Evolutionary conservation across 2,113 vertebrate genomes (phyloP), one percentile per base, ranked within the genome.

Genomic region (Plecturocebus donacophilus): DNA sequence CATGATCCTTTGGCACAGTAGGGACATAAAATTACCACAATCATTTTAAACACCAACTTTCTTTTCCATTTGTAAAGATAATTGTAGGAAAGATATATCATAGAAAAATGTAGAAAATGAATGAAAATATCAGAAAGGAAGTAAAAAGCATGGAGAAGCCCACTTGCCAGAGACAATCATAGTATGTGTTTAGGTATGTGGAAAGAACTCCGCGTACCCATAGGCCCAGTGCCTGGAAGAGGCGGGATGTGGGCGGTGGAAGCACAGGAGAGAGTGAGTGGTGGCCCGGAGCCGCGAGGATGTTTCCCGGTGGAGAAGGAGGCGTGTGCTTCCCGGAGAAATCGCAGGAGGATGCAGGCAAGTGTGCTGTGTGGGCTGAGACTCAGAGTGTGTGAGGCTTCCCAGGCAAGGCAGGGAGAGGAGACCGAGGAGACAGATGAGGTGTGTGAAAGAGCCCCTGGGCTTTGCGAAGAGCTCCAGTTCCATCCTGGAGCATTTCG

Each of bases 71-170:
- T 54, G n/a, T 81, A 27, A 89, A 94, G 40, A 84, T 38, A 80
- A 86, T 56, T 85, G 20, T 81, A 73, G 76, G 52, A 66, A 87
- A 89, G 77, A 77, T 20, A 66, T 1, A 52, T 32, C 54, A 61
- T 42, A 47, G 77, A 52, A 89, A 56, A 73, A 83, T 30, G n/a
- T 0, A 80, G 71, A 64, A 96, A 85, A 20, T 2, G 23, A 32
- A 54, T 90, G 30, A 73, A 94, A 80, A 2, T 73, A 45, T 75
- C 68, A 73, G 81, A 47, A 90, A 92, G 19, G 80, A 82, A 64
- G 58, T 70, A 45, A 91, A 85, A 73, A 21, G 5, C 11, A 64
- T 16, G 32, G 7, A 40, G 35, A 45, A 49, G 6, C 32, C 7
- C 17, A 16, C 40, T 81, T 6, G 42, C 19, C 45, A 49, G 45